phyloP scores from a whole-genome alignment of 2,797 vertebrate genomes.

The Coluber constrictor region DNA sequence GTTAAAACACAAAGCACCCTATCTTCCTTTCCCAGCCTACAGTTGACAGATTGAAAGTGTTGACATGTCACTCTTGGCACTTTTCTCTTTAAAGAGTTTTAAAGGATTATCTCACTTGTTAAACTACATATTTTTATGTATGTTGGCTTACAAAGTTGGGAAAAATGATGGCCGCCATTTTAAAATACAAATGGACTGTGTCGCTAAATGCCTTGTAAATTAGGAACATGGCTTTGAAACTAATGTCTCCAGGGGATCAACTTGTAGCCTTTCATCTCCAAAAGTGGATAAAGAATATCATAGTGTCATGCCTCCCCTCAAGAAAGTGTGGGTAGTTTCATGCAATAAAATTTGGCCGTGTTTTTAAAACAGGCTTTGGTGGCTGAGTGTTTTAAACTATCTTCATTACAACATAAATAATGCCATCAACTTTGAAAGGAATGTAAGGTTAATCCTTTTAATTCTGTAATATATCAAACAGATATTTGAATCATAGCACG shows the following conservation, averaged over 20 bases:
- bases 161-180: not conserved
- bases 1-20: constrained; percentile 15
- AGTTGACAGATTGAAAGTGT: not conserved
- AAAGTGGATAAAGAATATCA: constrained; percentile 25
- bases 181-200: constrained; percentile 33
- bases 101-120: constrained; percentile 40
- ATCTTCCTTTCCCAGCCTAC: constrained; percentile 7
- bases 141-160: constrained; percentile 27
- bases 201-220: constrained; percentile 48
- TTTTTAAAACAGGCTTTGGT: constrained; percentile 38
- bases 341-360: constrained; percentile 52
- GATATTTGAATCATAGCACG: constrained; percentile 47
- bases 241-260: constrained; percentile 38
- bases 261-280: constrained; percentile 47
- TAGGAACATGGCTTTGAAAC: constrained; percentile 57
- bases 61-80: not conserved
- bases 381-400: constrained; percentile 32
- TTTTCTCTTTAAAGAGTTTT: constrained; percentile 17
- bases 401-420: constrained; percentile 60
- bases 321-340: constrained; percentile 34
- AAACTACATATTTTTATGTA: constrained; percentile 43
- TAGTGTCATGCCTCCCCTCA: not conserved
- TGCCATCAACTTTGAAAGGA: constrained; percentile 36
- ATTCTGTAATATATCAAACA: constrained; percentile 45
- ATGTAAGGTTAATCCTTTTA: constrained; percentile 53